Conservation (phyloP, 1,140 invertebrate species). For the Drosophila suzukii region DNA sequence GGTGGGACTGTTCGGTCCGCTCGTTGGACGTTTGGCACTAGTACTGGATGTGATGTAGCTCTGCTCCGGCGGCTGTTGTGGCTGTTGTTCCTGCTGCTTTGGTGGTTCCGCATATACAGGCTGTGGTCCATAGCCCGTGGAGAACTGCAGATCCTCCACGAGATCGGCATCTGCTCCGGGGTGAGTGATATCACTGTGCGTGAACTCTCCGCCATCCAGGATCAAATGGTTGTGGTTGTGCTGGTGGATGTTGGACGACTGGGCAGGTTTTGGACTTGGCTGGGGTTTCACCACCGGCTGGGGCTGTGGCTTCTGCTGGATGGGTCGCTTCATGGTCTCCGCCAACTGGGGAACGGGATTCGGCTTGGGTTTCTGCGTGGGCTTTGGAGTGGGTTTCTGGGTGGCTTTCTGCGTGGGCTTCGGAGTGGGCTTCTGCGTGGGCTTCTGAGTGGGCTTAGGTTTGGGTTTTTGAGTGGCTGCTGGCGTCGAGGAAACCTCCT, state of each 20-base stretch:
- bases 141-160: slow-evolving; percentile 80
- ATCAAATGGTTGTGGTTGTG: slow-evolving; percentile 70
- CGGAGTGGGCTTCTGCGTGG: slow-evolving; percentile 18
- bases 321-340: slow-evolving; percentile 52
- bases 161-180: slow-evolving; percentile 81
- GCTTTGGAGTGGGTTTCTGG: not conserved
- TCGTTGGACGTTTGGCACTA: slow-evolving; percentile 59
- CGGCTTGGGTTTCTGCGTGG: slow-evolving; percentile 42
- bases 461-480: slow-evolving; percentile 31
- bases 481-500: slow-evolving; percentile 54
- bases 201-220: slow-evolving; percentile 74
- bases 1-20: slow-evolving; percentile 53
- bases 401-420: slow-evolving; percentile 35
- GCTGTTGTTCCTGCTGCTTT: slow-evolving; percentile 34
- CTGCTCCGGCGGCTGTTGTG: slow-evolving; percentile 28
- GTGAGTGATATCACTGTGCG: slow-evolving; percentile 83
- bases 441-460: slow-evolving; percentile 15
- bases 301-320: slow-evolving; percentile 25
- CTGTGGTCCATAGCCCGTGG: slow-evolving; percentile 79
- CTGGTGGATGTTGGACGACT: slow-evolving; percentile 49
- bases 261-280: slow-evolving; percentile 43
- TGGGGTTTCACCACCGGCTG: slow-evolving; percentile 17
- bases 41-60: slow-evolving; percentile 76
- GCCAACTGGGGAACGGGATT: slow-evolving; percentile 53
- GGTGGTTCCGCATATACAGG: slow-evolving; percentile 71